Conservation (phyloP, 1,140 invertebrate genomes). For the Globodera rostochiensis region DNA sequence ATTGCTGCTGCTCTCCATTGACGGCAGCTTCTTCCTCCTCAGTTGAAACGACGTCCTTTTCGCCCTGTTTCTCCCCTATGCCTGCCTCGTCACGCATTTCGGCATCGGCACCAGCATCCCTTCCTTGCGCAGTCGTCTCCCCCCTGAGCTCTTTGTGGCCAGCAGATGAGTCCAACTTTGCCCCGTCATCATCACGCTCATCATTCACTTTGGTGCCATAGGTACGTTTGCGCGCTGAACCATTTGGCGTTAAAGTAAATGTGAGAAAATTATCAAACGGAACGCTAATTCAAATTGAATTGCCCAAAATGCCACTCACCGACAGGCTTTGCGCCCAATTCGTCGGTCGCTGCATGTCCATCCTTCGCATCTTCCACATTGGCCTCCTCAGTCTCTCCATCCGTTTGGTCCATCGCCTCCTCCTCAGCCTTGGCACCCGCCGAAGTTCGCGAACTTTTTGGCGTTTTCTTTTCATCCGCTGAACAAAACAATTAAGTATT, state of each 20-base stretch:
- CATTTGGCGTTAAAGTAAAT: neutral
- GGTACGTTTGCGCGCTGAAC: slow-evolving; percentile 24
- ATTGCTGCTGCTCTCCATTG: neutral
- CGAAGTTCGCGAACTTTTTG: slow-evolving; percentile 18
- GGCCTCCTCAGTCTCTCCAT: neutral
- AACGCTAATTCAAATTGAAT: neutral
- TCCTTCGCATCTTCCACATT: neutral
- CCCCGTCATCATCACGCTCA: slow-evolving; percentile 1
- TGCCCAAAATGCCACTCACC: slow-evolving; percentile 3
- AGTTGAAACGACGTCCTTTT: neutral
- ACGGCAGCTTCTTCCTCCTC: neutral
- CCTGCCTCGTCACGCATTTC: neutral
- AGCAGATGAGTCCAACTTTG: slow-evolving; percentile 1
- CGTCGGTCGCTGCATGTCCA: neutral
- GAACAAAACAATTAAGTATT: neutral
- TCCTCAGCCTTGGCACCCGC: slow-evolving; percentile 14
- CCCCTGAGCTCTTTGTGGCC: neutral
- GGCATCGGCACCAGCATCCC: neutral
- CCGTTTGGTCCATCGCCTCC: slow-evolving; percentile 10
- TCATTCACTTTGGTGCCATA: slow-evolving; percentile 14
- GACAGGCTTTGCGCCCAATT: neutral
- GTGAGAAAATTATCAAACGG: neutral
- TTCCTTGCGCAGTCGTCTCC: neutral
- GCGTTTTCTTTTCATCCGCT: slow-evolving; percentile 21
- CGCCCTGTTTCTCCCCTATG: neutral